Base-by-base conservation (phyloP, 1,140 invertebrate species). In the Solenopsis invicta region DNA sequence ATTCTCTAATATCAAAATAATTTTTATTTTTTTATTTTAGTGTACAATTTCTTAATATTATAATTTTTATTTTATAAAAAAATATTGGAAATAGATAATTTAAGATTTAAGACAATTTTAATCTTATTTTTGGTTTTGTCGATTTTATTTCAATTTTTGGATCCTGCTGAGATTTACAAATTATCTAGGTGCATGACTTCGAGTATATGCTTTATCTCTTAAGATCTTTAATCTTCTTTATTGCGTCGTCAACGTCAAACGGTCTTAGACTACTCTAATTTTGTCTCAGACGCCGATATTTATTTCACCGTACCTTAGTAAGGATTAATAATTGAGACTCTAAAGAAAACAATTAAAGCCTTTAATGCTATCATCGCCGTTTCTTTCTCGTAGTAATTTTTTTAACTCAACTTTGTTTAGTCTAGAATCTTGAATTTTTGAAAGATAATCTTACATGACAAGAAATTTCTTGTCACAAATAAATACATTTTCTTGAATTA, bases 161-260 rank as follows among this genome's bases (percentile, higher is more conserved):
- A 52, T 41, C 18, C 10, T 48, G 5, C 9, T 8, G 10, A 66
- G 10, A 50, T 78, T 34, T 48, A 66, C 16, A 4, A 9, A 21
- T 21, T 78, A 24, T 66, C 12, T 34, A 62, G 56, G 5, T 18
- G 24, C 16, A 18, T 4, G 10, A 18, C 12, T 50, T 45, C 5
- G 12, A 12, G 16, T 45, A 6, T 48, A 48, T 37, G 29, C 34
- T 34, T 66, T 67, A 37, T 52, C 29, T 12, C 8, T 34, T 67
- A 67, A 52, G 29, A 80, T 13, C 41, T 67, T 80, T 67, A 80
- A 67, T 59, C 45, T 52, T 21, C 16, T 67, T 67, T 52, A 67
- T 80, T 24, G 9, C 16, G 6, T 8, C 34, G n/a, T n/a, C 37
- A 8, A n/a, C 9, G 29, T 80, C 12, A 52, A 80, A 34, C 24